Evolutionary conservation across 1,140 invertebrate genomes (phyloP).

Genomic region (Rhynchophorus ferrugineus): DNA sequence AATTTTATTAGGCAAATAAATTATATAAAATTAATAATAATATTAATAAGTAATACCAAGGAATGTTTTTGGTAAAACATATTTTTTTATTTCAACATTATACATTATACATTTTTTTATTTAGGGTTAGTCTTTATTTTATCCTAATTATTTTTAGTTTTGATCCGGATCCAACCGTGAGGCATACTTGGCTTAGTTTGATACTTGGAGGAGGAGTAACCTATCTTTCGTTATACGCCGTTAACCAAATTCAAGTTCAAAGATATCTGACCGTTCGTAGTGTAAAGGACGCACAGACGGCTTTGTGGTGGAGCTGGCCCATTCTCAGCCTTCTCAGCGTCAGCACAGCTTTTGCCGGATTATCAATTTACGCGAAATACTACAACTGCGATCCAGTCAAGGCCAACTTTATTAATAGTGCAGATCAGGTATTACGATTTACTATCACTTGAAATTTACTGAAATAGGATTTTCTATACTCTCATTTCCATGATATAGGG

Average conservation of each 20-base stretch:
- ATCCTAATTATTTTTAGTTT: slow-evolving; percentile 44
- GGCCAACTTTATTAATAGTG: slow-evolving; percentile 45
- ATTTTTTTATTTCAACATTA: too few species aligned
- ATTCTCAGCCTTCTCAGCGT: slow-evolving; percentile 61
- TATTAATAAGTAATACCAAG: too few species aligned
- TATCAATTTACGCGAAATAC: slow-evolving; percentile 73
- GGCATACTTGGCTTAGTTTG: slow-evolving; percentile 69
- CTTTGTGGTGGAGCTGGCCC: slow-evolving; percentile 63
- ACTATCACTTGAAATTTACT: not conserved
- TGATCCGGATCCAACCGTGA: slow-evolving; percentile 58
- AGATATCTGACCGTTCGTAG: slow-evolving; percentile 68
- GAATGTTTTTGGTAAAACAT: too few species aligned
- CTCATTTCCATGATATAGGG: not conserved
- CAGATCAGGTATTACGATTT: slow-evolving; percentile 41
- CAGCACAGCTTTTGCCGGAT: slow-evolving; percentile 65
- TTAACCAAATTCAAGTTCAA: slow-evolving; percentile 83
- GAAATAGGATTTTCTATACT: not conserved
- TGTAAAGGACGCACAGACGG: slow-evolving; percentile 54
- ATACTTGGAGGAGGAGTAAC: slow-evolving; percentile 65
- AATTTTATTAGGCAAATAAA: too few species aligned
- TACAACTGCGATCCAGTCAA: slow-evolving; percentile 64
- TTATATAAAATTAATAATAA: too few species aligned
- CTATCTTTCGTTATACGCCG: slow-evolving; percentile 68
- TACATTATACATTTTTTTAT: too few species aligned
- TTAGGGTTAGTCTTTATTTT: not conserved